phyloP scores from a whole-genome alignment of 2,113 vertebrate genomes.

The Pituophis catenifer region DNA sequence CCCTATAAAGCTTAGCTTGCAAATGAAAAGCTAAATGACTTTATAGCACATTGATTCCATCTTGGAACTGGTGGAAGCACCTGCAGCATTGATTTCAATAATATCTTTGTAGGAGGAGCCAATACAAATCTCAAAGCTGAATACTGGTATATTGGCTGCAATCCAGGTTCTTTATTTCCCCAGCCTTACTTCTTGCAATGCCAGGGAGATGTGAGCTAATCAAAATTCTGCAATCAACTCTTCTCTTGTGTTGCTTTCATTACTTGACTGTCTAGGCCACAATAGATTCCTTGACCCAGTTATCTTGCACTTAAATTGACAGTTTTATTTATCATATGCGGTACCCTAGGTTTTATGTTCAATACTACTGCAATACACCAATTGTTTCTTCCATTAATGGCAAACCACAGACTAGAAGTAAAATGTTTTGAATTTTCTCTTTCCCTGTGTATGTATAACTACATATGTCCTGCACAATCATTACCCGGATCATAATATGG shows the following conservation, averaged over 20 bases:
- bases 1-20: background rate
- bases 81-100: background rate
- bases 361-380: slow-evolving; percentile 26
- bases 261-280: slow-evolving; percentile 13
- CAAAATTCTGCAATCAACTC: slow-evolving; percentile 26
- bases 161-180: slow-evolving; percentile 36
- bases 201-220: slow-evolving; percentile 29
- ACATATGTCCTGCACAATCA: slow-evolving; percentile 38
- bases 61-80: background rate
- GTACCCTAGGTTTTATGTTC: slow-evolving; percentile 25
- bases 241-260: slow-evolving; percentile 13
- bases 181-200: slow-evolving; percentile 24
- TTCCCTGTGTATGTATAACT: slow-evolving; percentile 17
- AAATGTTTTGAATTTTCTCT: slow-evolving; percentile 18
- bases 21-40: background rate
- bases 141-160: background rate
- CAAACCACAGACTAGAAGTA: slow-evolving; percentile 48
- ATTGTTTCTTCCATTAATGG: slow-evolving; percentile 48
- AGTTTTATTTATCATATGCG: slow-evolving; percentile 42
- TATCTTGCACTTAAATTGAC: background rate
- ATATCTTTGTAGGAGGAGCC: background rate
- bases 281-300: background rate
- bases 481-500: slow-evolving; percentile 60
- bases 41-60: background rate
- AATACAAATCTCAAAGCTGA: background rate